Conservation (phyloP, 1,140 invertebrate species). For the Cydia amplana region DNA sequence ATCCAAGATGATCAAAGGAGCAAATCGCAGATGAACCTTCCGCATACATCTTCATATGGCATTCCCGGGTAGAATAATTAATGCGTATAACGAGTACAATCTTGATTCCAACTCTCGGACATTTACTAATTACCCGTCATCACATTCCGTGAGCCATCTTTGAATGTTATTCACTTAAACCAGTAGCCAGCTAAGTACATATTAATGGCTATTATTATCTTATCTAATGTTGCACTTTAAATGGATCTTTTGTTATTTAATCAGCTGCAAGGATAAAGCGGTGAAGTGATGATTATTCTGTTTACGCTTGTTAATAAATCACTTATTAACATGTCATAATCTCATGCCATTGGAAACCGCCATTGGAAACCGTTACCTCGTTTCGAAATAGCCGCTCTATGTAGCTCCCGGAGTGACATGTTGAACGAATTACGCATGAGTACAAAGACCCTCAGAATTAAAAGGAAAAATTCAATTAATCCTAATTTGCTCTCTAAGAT, state of each 20-base stretch:
- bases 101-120: constrained; percentile 17
- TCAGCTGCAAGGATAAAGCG: constrained; percentile 31
- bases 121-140: constrained; percentile 23
- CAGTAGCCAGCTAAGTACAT: constrained; percentile 39
- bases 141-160: constrained; percentile 14
- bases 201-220: constrained; percentile 38
- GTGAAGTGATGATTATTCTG: constrained; percentile 23
- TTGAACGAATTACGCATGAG: constrained; percentile 63
- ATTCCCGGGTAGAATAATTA: background rate
- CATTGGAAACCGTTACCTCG: background rate
- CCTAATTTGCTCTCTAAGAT: constrained; percentile 77
- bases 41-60: constrained; percentile 16
- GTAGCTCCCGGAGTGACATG: constrained; percentile 57
- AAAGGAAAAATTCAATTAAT: constrained; percentile 78
- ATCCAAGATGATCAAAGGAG: background rate
- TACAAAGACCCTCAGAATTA: constrained; percentile 64
- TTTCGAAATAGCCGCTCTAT: constrained; percentile 50
- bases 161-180: constrained; percentile 37
- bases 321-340: constrained; percentile 13
- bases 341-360: background rate
- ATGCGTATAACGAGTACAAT: constrained; percentile 8
- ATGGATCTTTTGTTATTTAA: constrained; percentile 37
- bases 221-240: constrained; percentile 46
- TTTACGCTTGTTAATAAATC: constrained; percentile 25
- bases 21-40: background rate